Base-by-base conservation (phyloP, 2,797 vertebrate genomes). In the Dallia pectoralis region DNA sequence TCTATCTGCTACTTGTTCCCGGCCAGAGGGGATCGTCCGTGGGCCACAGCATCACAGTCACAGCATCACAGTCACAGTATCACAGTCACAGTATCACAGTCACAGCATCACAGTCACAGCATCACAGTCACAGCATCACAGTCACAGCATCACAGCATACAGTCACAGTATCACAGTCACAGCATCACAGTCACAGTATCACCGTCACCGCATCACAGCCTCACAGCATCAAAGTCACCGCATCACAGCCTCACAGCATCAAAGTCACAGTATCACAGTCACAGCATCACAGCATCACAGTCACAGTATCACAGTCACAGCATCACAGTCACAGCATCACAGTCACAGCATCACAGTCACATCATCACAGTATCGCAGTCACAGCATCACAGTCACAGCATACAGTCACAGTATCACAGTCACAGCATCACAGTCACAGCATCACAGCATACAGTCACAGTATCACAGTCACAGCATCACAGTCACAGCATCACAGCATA, bases 1-100 rank as follows among this genome's bases (percentile, higher is more conserved):
- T 91, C 88, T 88, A 87, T 90, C 84, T 86, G 84, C 83, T 89
- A 84, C 87, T 87, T 87, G 86, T 86, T 87, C 87, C 78, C 83
- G 70, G 85, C 83, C 81, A 67, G 80, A 77, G 84, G 82, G 82
- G 71, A 75, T 82, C 79, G 85, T 87, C 85, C 86, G 85, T 83
- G 25, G 36, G 68, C 49, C 22, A 33, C 53, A 69, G 56, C n/a
- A 62, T 33, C 22, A 33, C 53, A 44, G 40, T 44, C 5, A 44
- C 40, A 44, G 12, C 40, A 44, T 44, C 12, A n/a, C n/a, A n/a
- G 68, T 33, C 22, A 33, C 53, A 69, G 56, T n/a, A n/a, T n/a
- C n/a, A n/a, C n/a, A 44, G 40, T 44, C 5, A 44, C 40, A 44
- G 12, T 12, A 44, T 44, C 12, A n/a, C n/a, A n/a, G 68, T 33